A percentile compares a stretch with the other conserved stretches of the same genome.
phyloP scores from a whole-genome alignment of 2,797 vertebrate species.

The Malacoraja senta region DNA sequence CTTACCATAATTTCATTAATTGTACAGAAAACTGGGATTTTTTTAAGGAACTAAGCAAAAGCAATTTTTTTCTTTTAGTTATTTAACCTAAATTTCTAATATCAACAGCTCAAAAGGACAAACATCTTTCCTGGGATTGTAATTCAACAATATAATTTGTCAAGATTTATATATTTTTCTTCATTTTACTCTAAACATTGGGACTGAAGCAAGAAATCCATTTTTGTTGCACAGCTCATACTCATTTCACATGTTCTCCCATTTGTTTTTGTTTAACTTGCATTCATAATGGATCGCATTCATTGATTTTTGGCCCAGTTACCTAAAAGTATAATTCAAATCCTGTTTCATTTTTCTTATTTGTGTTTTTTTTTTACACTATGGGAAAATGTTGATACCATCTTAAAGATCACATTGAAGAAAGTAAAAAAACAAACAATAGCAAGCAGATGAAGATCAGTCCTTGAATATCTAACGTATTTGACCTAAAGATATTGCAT shows the following conservation, averaged over 20 bases:
- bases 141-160: background rate
- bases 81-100: background rate
- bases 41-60: background rate
- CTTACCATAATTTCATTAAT: background rate
- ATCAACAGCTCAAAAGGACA: background rate
- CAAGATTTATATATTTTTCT: background rate
- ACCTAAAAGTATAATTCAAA: background rate
- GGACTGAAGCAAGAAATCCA: background rate
- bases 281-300: background rate
- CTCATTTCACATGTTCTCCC: background rate
- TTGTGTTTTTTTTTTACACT: background rate
- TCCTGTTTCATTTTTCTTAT: background rate
- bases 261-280: background rate
- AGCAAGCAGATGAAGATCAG: background rate
- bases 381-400: background rate
- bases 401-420: background rate
- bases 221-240: background rate
- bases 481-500: background rate
- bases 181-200: background rate
- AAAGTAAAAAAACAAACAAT: background rate
- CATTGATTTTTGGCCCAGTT: background rate
- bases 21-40: background rate
- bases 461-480: background rate
- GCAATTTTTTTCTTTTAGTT: background rate
- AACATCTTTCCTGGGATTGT: too few species aligned